A percentile compares a stretch with the other conserved stretches of the same genome.
These are phyloP conservation scores for Masnerella sp. DNA, from an alignment of 2,888 invertebrate genomes.

Conservation along the genomic window DNA sequence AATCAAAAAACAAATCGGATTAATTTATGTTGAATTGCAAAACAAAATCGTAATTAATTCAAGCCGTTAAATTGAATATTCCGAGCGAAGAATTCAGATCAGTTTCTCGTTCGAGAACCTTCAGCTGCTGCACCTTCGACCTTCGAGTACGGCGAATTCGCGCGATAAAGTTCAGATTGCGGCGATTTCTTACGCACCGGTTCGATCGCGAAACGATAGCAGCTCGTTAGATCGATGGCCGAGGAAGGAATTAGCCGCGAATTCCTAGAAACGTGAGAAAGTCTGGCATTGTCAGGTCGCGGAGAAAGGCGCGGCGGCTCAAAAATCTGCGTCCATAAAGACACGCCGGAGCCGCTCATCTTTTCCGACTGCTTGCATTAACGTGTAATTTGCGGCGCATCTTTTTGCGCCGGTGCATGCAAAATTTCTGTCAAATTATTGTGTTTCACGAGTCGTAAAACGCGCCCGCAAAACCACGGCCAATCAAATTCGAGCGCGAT, in stretches of 20 bases:
- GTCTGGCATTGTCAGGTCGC: slow-evolving; percentile 34
- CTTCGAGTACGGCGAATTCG: slow-evolving; percentile 4
- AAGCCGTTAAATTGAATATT: neutral
- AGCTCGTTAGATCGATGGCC: slow-evolving; percentile 14
- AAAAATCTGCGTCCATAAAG: slow-evolving; percentile 36
- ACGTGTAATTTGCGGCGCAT: slow-evolving; percentile 39
- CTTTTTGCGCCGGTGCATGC: slow-evolving; percentile 35
- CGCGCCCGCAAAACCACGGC: slow-evolving; percentile 16
- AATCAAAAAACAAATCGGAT: too few species aligned
- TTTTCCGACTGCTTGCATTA: slow-evolving; percentile 41
- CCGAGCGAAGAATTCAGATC: too few species aligned
- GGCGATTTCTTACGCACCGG: slow-evolving; percentile 22
- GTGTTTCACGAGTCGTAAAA: slow-evolving; percentile 47
- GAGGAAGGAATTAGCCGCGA: slow-evolving; percentile 34
- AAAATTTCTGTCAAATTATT: slow-evolving; percentile 46
- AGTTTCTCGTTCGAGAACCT: too few species aligned
- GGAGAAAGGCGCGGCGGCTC: slow-evolving; percentile 42
- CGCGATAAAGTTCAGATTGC: too few species aligned
- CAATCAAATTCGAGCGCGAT: slow-evolving; percentile 28
- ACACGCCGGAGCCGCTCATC: slow-evolving; percentile 40
- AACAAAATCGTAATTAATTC: too few species aligned
- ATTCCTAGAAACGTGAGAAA: slow-evolving; percentile 51
- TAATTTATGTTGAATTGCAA: too few species aligned
- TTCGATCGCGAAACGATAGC: slow-evolving; percentile 19
- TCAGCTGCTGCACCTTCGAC: neutral